These are phyloP conservation scores for Gopherus evgoodei DNA, from an alignment of 2,113 vertebrate species.

Conservation along the genomic window DNA sequence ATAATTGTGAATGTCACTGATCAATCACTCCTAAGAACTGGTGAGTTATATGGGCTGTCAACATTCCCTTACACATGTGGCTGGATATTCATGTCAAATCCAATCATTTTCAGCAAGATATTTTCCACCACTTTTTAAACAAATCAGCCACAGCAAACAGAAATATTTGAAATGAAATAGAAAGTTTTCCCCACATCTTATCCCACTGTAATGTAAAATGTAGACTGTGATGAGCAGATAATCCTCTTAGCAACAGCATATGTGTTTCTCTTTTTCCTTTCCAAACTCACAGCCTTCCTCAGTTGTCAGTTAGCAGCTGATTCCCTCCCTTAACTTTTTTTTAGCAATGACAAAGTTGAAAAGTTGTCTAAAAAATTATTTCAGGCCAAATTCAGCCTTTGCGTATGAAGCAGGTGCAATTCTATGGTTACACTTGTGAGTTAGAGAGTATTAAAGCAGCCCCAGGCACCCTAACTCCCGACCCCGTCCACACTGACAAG, in stretches of 20 bases:
- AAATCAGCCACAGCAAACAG: background rate
- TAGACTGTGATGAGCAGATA: background rate
- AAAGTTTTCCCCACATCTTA: background rate
- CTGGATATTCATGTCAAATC: background rate
- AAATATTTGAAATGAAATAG: background rate
- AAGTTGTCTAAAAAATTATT: background rate
- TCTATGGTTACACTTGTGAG: too few relatives aligned
- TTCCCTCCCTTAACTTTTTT: background rate
- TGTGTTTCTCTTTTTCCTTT: conserved; percentile 9
- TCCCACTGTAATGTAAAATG: background rate
- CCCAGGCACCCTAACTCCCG: too few relatives aligned
- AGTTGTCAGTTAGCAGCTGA: background rate
- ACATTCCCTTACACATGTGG: background rate
- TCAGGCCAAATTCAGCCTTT: background rate
- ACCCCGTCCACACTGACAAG: too few relatives aligned
- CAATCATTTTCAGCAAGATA: background rate
- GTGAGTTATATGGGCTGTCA: background rate
- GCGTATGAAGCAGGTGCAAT: background rate
- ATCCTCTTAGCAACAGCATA: background rate
- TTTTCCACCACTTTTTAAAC: background rate
- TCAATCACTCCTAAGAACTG: background rate
- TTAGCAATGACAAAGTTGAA: background rate
- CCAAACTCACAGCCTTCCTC: background rate
- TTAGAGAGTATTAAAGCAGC: too few relatives aligned
- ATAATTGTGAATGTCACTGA: background rate